Base-by-base conservation (phyloP, 2,113 vertebrate genomes). In the Hydrolagus affinis region DNA sequence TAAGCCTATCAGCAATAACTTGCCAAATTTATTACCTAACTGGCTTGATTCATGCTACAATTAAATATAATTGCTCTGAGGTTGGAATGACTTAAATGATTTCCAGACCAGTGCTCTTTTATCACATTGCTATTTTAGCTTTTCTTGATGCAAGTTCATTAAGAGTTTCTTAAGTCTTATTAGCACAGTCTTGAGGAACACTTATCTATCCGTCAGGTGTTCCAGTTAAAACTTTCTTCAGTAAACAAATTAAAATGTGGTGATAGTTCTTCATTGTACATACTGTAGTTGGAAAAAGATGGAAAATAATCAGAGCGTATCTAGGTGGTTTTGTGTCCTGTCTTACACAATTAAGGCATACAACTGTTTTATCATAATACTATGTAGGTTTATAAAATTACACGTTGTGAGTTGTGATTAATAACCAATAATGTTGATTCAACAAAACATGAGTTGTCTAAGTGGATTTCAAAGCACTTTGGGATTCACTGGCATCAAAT, bases 41-140 rank as follows among this genome's bases (percentile, higher is more conserved):
- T 56, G 44, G 72, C 72, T 56, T 11, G 32, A 75, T 44, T 57
- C 32, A 57, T 44, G 10, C 56, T 57, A 56, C 30, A 75, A 75
- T 75, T n/a, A 75, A 57, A 56, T 75, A 56, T 56, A 75, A 56
- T 75, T 75, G 32, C 56, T 75, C 32, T n/a, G 15, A 75, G 73
- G 56, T n/a, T 75, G 73, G 73, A 75, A 57, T 75, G 7, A 74
- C 44, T 74, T 21, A 19, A 75, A 75, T 56, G 73, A 75, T 56
- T 57, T 57, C 32, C 73, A 75, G 73, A 4, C 56, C 56, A 56
- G 17, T 3, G 8, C 44, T 44, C 44, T 75, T 74, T 75, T 75
- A 75, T 75, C 73, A n/a, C 32, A 75, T 57, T 74, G 32, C 17
- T 75, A 19, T 75, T 56, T 56, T 17, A 57, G 32, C 11, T 56